Evolutionary conservation across 1,140 invertebrate species (phyloP).

Genomic region (Alviniconcha marisindica): DNA sequence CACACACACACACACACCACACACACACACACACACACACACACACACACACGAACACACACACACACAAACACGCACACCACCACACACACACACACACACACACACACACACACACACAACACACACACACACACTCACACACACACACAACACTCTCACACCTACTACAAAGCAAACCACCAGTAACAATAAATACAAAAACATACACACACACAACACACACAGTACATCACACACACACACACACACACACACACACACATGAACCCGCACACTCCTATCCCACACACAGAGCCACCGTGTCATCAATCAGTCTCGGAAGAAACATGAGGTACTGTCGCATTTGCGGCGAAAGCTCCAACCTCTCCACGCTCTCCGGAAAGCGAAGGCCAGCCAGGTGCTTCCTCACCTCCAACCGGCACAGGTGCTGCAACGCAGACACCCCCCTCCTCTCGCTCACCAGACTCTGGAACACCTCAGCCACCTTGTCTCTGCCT

Average conservation of each 20-base stretch:
- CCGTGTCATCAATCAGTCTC: neutral
- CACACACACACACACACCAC: too few relatives aligned
- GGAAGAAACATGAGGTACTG: slow-evolving; percentile 33
- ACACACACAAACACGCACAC: too few relatives aligned
- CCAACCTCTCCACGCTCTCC: neutral
- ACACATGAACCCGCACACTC: neutral
- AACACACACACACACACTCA: too few relatives aligned
- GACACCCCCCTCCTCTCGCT: neutral
- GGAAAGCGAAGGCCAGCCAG: slow-evolving; percentile 6
- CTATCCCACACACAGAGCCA: neutral
- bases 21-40: too few relatives aligned
- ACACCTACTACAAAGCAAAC: too few relatives aligned
- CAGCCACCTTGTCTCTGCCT: slow-evolving; percentile 16
- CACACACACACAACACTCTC: too few relatives aligned
- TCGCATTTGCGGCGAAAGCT: slow-evolving; percentile 6
- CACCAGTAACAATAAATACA: too few relatives aligned
- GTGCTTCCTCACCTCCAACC: neutral
- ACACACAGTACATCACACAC: too few relatives aligned
- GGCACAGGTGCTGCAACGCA: slow-evolving; percentile 5
- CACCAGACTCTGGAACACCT: neutral
- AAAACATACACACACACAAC: too few relatives aligned
- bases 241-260: neutral
- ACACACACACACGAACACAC: too few relatives aligned
- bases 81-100: too few relatives aligned
- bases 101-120: too few relatives aligned